These are phyloP conservation scores for Netelia inedita DNA, from an alignment of 2,888 invertebrate species.

Conservation along the genomic window DNA sequence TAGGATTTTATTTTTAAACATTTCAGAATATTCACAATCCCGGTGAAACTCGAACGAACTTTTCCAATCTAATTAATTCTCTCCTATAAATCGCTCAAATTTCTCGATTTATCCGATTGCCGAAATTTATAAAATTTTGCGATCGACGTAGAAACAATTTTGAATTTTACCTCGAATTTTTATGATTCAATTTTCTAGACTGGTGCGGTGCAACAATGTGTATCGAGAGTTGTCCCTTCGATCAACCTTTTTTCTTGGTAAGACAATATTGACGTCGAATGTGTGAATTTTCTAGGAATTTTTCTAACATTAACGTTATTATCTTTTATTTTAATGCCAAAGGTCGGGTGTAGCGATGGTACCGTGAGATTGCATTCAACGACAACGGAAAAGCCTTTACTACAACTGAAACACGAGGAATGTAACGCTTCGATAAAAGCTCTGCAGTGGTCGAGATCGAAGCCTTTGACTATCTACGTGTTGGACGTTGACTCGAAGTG, in stretches of 20 bases:
- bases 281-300: conserved; percentile 16
- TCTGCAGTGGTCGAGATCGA: conserved; percentile 86
- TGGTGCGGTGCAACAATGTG: conserved; percentile 83
- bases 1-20: conserved; percentile 33
- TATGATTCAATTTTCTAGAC: conserved; percentile 72
- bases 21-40: background rate
- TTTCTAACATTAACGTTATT: conserved; percentile 16
- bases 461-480: conserved; percentile 86
- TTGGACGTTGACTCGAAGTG: conserved; percentile 85
- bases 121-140: too few relatives aligned
- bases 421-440: conserved; percentile 81
- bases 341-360: conserved; percentile 86
- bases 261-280: conserved; percentile 44
- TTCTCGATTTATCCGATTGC: too few relatives aligned
- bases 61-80: background rate
- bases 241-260: conserved; percentile 85
- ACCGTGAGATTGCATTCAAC: conserved; percentile 85
- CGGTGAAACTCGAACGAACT: background rate
- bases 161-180: background rate
- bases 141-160: too few relatives aligned
- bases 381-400: conserved; percentile 84
- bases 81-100: too few relatives aligned
- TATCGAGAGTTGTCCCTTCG: conserved; percentile 86
- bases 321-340: conserved; percentile 25
- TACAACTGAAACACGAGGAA: conserved; percentile 80